A percentile compares a stretch with the other conserved stretches of the same genome.
These are phyloP conservation scores for Apis cerana DNA, from an alignment of 1,140 invertebrate genomes.

Conservation along the genomic window DNA sequence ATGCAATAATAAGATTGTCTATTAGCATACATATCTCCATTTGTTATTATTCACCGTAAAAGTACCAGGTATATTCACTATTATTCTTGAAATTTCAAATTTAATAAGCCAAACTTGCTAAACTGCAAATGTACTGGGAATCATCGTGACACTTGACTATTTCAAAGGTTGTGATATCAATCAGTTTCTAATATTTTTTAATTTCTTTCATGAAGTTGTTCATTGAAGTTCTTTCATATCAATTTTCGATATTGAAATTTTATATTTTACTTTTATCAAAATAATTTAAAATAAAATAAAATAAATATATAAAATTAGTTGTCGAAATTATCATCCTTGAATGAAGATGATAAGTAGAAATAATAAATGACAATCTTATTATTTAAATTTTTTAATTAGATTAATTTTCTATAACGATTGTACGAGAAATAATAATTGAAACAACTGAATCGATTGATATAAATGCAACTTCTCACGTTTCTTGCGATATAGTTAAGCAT, in stretches of 20 bases:
- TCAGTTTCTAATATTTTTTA: not conserved
- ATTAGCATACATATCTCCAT: conserved; percentile 47
- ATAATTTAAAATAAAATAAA: not conserved
- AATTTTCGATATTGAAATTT: not conserved
- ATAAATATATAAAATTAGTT: no score
- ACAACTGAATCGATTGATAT: not conserved
- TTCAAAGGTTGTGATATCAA: not conserved
- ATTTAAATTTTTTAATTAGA: not conserved
- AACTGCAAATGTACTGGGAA: not conserved
- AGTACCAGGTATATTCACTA: not conserved
- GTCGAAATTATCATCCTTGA: no score
- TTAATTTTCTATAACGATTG: not conserved
- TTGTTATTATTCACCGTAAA: not conserved
- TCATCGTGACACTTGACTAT: conserved; percentile 27
- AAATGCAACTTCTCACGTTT: not conserved
- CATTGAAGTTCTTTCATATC: no score
- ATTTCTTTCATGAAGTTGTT: not conserved
- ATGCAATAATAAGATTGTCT: not conserved
- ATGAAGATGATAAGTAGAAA: no score
- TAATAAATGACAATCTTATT: not conserved
- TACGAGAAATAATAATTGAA: not conserved
- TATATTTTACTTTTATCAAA: not conserved
- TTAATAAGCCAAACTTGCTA: not conserved
- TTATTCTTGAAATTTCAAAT: not conserved
- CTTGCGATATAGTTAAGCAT: not conserved